Percentiles rank a stretch among this genome's conserved stretches.
Evolutionary conservation across 2,797 vertebrate genomes (phyloP).

Genomic region (Peromyscus melanophrys): DNA sequence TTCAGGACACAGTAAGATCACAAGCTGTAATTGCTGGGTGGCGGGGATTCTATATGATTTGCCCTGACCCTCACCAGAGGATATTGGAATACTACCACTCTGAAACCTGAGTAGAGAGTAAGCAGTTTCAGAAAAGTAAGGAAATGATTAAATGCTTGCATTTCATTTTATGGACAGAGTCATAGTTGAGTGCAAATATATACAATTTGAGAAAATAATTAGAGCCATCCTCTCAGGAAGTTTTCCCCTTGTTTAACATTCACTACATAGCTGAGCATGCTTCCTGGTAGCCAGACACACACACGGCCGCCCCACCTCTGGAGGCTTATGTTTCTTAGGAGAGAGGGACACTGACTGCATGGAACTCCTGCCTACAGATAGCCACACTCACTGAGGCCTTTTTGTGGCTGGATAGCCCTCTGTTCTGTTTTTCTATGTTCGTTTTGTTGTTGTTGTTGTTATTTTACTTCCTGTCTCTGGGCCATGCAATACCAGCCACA

Average conservation of each 20-base stretch:
- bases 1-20: not conserved
- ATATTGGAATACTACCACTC: not conserved
- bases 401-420: not conserved
- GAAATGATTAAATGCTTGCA: constrained; percentile 28
- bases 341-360: not conserved
- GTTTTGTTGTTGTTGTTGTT: not conserved
- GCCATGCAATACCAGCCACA: not conserved
- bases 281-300: not conserved
- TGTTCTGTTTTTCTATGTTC: not conserved
- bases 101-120: constrained; percentile 29
- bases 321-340: not conserved
- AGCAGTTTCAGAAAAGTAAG: constrained; percentile 40
- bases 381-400: not conserved
- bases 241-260: constrained; percentile 31
- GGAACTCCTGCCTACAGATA: constrained; percentile 15
- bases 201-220: constrained; percentile 58
- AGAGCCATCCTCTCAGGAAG: not conserved
- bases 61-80: not conserved
- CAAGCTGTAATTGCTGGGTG: not conserved
- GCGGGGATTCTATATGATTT: not conserved
- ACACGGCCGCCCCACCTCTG: not conserved
- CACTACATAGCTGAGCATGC: not conserved
- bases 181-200: not conserved
- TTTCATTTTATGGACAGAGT: constrained; percentile 30
- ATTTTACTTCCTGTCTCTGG: not conserved